phyloP scores from a whole-genome alignment of 37 sponge, comb jelly and placozoan species.

The Geodia barretti region DNA sequence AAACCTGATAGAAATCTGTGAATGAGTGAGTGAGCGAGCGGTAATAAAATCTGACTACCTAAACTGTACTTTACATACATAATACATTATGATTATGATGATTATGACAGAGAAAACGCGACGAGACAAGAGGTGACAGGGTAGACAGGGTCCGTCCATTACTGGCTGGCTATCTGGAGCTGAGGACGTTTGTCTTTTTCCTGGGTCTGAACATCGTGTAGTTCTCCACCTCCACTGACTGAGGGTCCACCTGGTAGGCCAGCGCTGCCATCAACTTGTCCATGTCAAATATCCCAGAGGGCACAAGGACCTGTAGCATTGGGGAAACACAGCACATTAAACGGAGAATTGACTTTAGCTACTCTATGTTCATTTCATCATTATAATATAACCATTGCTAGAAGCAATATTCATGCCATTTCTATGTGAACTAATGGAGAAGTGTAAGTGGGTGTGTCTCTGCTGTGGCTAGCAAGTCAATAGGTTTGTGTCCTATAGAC shows the following conservation, averaged over 20 bases:
- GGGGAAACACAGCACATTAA: not conserved
- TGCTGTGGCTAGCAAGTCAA: too few species aligned
- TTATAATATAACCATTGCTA: too few species aligned
- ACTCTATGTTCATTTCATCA: too few species aligned
- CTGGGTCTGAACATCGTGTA: constrained; percentile 63
- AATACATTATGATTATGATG: not conserved
- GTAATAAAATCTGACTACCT: not conserved
- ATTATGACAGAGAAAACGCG: too few species aligned
- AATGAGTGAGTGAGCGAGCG: not conserved
- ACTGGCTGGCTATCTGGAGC: constrained; percentile 53
- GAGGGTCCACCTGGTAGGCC: constrained; percentile 96
- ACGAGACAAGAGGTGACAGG: too few species aligned
- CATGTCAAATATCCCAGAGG: constrained; percentile 78
- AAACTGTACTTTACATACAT: not conserved
- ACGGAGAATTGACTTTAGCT: not conserved
- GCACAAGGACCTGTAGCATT: constrained; percentile 75
- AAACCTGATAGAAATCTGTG: not conserved
- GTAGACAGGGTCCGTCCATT: too few species aligned
- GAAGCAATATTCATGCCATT: too few species aligned
- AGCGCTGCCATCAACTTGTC: constrained; percentile 92
- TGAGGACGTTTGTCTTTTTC: constrained; percentile 61
- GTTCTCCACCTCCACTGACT: constrained; percentile 67
- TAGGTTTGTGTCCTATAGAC: too few species aligned
- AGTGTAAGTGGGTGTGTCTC: too few species aligned
- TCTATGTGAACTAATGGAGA: too few species aligned